Percentiles rank a stretch among this genome's conserved stretches.
Conservation (phyloP, 1,140 invertebrate species). For the Drosophila truncata region DNA sequence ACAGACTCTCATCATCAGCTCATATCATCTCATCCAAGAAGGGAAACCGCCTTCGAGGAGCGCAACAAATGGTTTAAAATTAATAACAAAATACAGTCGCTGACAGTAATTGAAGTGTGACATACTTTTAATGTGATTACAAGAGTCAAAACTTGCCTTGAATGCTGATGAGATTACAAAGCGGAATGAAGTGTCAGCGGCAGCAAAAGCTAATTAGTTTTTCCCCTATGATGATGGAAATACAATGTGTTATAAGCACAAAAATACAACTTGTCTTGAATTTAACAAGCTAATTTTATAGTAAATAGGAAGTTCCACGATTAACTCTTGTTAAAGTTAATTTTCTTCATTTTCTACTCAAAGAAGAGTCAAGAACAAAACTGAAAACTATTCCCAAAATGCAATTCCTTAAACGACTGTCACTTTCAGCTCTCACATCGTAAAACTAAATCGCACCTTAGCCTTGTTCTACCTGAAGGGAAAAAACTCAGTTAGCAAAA, state of each 20-base stretch:
- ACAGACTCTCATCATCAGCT: slow-evolving; percentile 18
- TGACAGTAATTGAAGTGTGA: slow-evolving; percentile 78
- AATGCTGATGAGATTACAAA: slow-evolving; percentile 55
- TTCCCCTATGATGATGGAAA: slow-evolving; percentile 17
- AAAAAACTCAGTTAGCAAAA: slow-evolving; percentile 24
- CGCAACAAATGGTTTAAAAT: slow-evolving; percentile 59
- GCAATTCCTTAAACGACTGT: slow-evolving; percentile 14
- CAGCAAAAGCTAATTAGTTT: slow-evolving; percentile 43
- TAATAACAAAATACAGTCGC: slow-evolving; percentile 63
- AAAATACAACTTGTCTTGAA: no score
- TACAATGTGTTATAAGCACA: slow-evolving; percentile 18
- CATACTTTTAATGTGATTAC: slow-evolving; percentile 73
- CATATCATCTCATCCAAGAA: not conserved
- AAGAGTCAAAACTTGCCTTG: slow-evolving; percentile 50
- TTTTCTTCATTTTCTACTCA: not conserved
- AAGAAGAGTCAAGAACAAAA: not conserved
- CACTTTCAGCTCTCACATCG: slow-evolving; percentile 28
- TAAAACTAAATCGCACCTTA: slow-evolving; percentile 29
- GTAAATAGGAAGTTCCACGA: not conserved
- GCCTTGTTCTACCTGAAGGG: slow-evolving; percentile 2
- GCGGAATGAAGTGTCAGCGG: slow-evolving; percentile 22
- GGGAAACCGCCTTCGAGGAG: not conserved
- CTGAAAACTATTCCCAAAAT: not conserved
- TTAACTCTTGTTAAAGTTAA: not conserved
- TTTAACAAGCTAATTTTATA: not conserved